phyloP scores from a whole-genome alignment of 2,888 invertebrate genomes.

The Unio pictorum region DNA sequence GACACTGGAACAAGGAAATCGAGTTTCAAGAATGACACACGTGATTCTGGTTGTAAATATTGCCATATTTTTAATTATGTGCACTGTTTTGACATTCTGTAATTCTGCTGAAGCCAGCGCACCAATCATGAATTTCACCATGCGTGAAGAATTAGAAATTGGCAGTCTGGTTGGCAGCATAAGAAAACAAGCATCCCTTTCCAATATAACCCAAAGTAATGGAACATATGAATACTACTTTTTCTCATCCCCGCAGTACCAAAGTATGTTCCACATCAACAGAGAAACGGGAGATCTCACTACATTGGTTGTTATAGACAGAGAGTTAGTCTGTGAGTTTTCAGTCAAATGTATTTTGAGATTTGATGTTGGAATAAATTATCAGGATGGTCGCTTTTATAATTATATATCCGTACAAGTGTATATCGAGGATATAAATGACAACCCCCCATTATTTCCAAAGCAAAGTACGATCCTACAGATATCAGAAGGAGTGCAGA shows the following conservation, averaged over 20 bases:
- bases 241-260: constrained; percentile 19
- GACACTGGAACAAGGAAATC: too few species aligned
- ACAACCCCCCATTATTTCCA: constrained; percentile 53
- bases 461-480: constrained; percentile 25
- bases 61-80: too few species aligned
- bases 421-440: constrained; percentile 48
- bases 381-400: constrained; percentile 17
- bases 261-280: constrained; percentile 31
- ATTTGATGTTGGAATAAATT: constrained; percentile 43
- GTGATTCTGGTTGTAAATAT: too few species aligned
- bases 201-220: constrained; percentile 8
- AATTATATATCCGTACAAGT: constrained; percentile 37
- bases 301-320: constrained; percentile 42
- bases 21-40: too few species aligned
- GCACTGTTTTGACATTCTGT: too few species aligned
- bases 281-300: constrained; percentile 30
- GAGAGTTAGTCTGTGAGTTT: constrained; percentile 43
- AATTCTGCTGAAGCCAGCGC: constrained; percentile 1
- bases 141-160: constrained; percentile 31
- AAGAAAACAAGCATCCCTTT: constrained; percentile 19
- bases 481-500: constrained; percentile 46
- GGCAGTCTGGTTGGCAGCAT: constrained; percentile 35
- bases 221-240: constrained; percentile 26
- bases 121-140: constrained; percentile 24
- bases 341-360: constrained; percentile 32